Evolutionary conservation across 2,888 invertebrate species (phyloP).

Genomic region (Cryptus armator): DNA sequence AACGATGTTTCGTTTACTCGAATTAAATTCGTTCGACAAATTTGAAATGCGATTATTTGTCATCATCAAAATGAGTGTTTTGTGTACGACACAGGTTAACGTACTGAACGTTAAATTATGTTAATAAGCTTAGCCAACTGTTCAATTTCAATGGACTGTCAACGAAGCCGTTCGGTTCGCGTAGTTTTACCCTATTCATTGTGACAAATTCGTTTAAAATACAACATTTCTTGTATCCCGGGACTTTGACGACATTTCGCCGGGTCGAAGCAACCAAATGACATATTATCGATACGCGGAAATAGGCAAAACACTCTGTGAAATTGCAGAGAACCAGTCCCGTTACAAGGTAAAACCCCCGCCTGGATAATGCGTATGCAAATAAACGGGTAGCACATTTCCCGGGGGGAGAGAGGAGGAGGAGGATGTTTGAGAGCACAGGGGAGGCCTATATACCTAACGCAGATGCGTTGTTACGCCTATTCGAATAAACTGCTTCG

Average conservation of each 20-base stretch:
- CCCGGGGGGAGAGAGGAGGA: neutral
- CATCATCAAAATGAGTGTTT: neutral
- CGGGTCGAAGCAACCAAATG: conserved; percentile 19
- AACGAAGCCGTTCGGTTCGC: neutral
- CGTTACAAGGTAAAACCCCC: conserved; percentile 45
- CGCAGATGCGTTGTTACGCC: conserved; percentile 68
- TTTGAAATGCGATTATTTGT: neutral
- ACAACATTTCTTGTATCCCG: neutral
- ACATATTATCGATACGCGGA: conserved; percentile 39
- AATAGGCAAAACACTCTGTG: conserved; percentile 13
- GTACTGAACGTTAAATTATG: neutral
- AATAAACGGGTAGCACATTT: conserved; percentile 55
- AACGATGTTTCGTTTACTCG: neutral
- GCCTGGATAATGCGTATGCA: conserved; percentile 64
- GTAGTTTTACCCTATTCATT: neutral
- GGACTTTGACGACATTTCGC: neutral
- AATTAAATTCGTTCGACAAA: neutral
- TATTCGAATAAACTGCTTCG: conserved; percentile 81
- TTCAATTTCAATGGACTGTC: neutral
- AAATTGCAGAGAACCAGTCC: conserved; percentile 27
- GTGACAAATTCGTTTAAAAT: neutral
- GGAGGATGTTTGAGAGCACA: conserved; percentile 22
- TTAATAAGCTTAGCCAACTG: neutral
- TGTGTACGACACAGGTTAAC: neutral
- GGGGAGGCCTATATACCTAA: neutral